Percentiles rank a stretch among this genome's conserved stretches.
Evolutionary conservation across 2,797 vertebrate genomes (phyloP).

Genomic region (Sebastes goodei): DNA sequence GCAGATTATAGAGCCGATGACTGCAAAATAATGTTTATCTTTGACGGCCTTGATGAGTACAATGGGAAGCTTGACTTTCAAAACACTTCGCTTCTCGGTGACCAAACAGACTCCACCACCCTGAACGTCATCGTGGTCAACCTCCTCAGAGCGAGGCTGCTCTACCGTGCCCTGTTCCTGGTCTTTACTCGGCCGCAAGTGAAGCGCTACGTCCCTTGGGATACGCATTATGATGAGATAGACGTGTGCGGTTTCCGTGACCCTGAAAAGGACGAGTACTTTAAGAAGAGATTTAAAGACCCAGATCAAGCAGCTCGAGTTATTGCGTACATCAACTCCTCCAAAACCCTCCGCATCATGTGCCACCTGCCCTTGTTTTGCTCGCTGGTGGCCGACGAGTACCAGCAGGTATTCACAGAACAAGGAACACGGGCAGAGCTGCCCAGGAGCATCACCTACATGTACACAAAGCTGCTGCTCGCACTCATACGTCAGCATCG

Average conservation of each 20-base stretch:
- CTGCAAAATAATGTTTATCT: slow-evolving; percentile 75
- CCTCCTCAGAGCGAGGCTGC: slow-evolving; percentile 74
- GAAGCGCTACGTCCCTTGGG: slow-evolving; percentile 57
- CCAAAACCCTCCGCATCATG: slow-evolving; percentile 79
- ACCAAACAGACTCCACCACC: slow-evolving; percentile 1
- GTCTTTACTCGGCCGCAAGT: slow-evolving; percentile 63
- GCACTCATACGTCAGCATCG: slow-evolving; percentile 42
- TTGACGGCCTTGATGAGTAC: slow-evolving; percentile 83
- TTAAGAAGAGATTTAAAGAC: slow-evolving; percentile 72
- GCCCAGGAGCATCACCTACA: slow-evolving; percentile 70
- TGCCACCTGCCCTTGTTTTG: slow-evolving; percentile 83
- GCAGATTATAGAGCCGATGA: slow-evolving; percentile 37
- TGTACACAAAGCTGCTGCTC: slow-evolving; percentile 79
- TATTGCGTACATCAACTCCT: slow-evolving; percentile 63
- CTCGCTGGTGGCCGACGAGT: slow-evolving; percentile 60
- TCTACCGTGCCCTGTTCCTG: slow-evolving; percentile 44
- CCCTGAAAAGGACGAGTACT: slow-evolving; percentile 74
- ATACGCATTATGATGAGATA: slow-evolving; percentile 45
- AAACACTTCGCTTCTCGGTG: slow-evolving; percentile 42
- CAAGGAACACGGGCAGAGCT: slow-evolving; percentile 22
- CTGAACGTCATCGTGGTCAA: slow-evolving; percentile 73
- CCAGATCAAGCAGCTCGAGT: slow-evolving; percentile 63
- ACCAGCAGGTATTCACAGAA: slow-evolving; percentile 44
- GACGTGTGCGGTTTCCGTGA: slow-evolving; percentile 79
- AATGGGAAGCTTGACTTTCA: slow-evolving; percentile 60